Conservation (phyloP, 2,888 invertebrate species). For the Kryphioiulus occultus region DNA sequence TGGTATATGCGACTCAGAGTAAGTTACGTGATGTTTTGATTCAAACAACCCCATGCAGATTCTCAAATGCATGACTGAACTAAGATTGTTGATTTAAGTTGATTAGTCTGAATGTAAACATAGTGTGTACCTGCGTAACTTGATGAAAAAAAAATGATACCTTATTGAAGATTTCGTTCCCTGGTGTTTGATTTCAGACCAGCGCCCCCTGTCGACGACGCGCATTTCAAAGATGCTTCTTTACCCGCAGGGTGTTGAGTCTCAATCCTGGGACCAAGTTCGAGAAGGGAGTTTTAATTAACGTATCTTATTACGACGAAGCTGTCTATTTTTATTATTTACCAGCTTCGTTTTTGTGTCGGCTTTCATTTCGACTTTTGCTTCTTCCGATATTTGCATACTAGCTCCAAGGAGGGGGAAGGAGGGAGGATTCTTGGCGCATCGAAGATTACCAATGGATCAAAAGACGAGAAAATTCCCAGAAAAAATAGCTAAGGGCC, state of each 20-base stretch:
- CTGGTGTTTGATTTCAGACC: neutral
- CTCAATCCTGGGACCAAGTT: neutral
- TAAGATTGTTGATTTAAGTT: too few relatives aligned
- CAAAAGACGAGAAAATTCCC: neutral
- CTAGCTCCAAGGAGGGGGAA: neutral
- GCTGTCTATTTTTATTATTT: conserved; percentile 1
- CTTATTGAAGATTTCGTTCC: too few relatives aligned
- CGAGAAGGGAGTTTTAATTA: neutral
- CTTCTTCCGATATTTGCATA: neutral
- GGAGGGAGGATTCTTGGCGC: neutral
- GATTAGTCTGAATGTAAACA: too few relatives aligned
- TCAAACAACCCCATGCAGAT: too few relatives aligned
- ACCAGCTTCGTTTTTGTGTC: neutral
- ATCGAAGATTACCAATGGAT: neutral
- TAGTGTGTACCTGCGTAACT: too few relatives aligned
- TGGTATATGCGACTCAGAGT: too few relatives aligned
- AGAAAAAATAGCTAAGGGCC: too few relatives aligned
- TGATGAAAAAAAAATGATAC: too few relatives aligned
- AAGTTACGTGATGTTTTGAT: too few relatives aligned
- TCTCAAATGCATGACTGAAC: too few relatives aligned
- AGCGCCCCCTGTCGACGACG: neutral
- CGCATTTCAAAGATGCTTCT: neutral
- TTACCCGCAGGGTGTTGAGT: neutral
- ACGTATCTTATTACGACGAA: neutral
- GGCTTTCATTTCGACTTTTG: neutral